Base-by-base conservation (phyloP, 2,888 invertebrate species). In the Eupithecia exiguata region DNA sequence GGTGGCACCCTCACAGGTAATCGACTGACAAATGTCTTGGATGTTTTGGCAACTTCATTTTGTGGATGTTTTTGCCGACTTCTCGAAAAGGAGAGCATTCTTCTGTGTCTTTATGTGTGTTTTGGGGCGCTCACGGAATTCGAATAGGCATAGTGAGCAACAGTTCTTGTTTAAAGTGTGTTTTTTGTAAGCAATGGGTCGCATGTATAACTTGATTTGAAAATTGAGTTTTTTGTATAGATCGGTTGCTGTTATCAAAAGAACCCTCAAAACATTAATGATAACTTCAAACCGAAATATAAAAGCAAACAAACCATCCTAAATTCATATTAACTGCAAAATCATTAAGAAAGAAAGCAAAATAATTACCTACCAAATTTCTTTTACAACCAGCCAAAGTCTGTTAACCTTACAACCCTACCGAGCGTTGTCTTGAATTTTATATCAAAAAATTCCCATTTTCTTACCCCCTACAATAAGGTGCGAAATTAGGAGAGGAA, bases 21-120 rank as follows among this genome's bases (percentile, higher is more conserved):
- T 94, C 92, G 92, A 89, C 92, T 93, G 93, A 94, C 92, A 93
- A 94, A 94, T 92, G 93, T 92, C 90, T 92, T 78, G 90, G 90
- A 93, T 93, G 92, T 93, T 93, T 92, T 89, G 91, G 91, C 88
- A 88, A 92, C 92, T 93, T 93, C 92, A 94, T 94, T 92, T 91
- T 83, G 88, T 84, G 87, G 87, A 88, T 90, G 84, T 75, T 73
- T 77, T 77, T 46, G 72, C 83, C 85, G 40, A 67, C 61, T 75
- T n/a, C 43, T 78, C 80, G 82, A 85, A 86, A 87, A 86, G 85
- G 66, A 21, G 69, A 36, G 53, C 30, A 36, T 46, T 43, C 25
- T 58, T 68, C 25, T 69, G 63, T 36, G 18, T 63, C 25, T 67
- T 63, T 65, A 62, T 40, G 40, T 49, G n/a, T 69, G 25, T 58